Evolutionary conservation across 1,140 invertebrate genomes (phyloP).

Genomic region (Drosophila yakuba): DNA sequence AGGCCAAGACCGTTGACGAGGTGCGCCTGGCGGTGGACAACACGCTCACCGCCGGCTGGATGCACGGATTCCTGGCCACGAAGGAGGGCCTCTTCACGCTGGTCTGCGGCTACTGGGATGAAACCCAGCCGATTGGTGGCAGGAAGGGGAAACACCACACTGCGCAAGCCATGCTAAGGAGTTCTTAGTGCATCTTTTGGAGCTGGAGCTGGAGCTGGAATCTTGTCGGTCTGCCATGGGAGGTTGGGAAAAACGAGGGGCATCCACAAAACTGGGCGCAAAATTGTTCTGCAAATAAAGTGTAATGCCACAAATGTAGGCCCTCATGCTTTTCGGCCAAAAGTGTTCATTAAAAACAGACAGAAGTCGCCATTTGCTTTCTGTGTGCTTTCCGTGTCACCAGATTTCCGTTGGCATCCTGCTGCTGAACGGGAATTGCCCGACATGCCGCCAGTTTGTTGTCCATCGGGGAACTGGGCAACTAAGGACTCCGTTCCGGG

Average conservation of each 20-base stretch:
- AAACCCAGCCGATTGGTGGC: background rate
- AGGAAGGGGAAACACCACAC: background rate
- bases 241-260: too few species aligned
- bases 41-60: conserved; percentile 62
- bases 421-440: conserved; percentile 4
- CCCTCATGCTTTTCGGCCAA: too few species aligned
- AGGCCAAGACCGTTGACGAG: conserved; percentile 28
- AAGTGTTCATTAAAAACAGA: background rate
- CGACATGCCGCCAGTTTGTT: conserved; percentile 12
- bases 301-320: too few species aligned
- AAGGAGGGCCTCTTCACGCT: conserved; percentile 23
- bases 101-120: conserved; percentile 9
- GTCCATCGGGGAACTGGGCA: conserved; percentile 4
- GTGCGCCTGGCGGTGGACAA: conserved; percentile 61
- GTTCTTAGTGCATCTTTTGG: background rate
- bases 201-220: too few species aligned
- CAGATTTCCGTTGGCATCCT: background rate
- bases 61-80: conserved; percentile 52
- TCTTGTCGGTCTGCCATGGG: too few species aligned
- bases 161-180: background rate
- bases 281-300: too few species aligned
- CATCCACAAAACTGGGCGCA: too few species aligned
- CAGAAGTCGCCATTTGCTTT: background rate
- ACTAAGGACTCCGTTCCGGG: conserved; percentile 2
- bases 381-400: conserved; percentile 13